Conservation (phyloP, 2,113 vertebrate genomes). For the Melanostigma gelatinosum region DNA sequence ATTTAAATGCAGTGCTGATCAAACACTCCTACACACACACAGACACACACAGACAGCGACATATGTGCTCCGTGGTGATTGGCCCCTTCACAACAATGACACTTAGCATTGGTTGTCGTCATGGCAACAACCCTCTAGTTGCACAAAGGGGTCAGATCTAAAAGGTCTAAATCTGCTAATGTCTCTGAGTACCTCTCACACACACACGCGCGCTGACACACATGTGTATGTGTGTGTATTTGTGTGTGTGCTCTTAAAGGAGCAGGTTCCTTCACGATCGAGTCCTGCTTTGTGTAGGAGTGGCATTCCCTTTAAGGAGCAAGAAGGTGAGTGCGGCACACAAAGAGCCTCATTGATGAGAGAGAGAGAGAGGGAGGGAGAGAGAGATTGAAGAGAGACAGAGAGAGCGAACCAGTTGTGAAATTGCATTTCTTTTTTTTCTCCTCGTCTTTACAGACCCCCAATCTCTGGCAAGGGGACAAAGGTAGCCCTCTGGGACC, state of each 20-base stretch:
- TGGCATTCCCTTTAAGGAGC: conserved; percentile 62
- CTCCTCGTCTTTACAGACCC: conserved; percentile 48
- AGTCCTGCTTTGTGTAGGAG: conserved; percentile 32
- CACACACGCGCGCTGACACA: conserved; percentile 12
- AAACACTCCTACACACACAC: conserved; percentile 19
- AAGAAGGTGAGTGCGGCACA: conserved; percentile 67
- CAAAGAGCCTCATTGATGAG: conserved; percentile 71
- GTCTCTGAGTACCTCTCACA: conserved; percentile 47
- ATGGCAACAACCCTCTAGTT: conserved; percentile 55
- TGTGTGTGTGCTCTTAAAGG: conserved; percentile 68
- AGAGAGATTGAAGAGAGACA: background rate
- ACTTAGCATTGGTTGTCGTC: conserved; percentile 67
- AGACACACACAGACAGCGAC: background rate
- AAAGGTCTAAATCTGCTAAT: conserved; percentile 73
- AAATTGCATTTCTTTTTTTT: conserved; percentile 55
- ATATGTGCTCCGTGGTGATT: conserved; percentile 57
- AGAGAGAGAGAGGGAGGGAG: conserved; percentile 11
- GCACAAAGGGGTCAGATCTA: conserved; percentile 73
- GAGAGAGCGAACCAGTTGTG: conserved; percentile 55
- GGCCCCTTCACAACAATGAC: conserved; percentile 67
- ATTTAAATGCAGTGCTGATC: conserved; percentile 5
- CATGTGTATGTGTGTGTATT: conserved; percentile 21
- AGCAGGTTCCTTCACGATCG: conserved; percentile 50
- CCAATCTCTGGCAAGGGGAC: conserved; percentile 72
- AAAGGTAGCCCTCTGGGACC: conserved; percentile 79